Base-by-base conservation (phyloP, 2,113 vertebrate species). In the Nothocercus julius region DNA sequence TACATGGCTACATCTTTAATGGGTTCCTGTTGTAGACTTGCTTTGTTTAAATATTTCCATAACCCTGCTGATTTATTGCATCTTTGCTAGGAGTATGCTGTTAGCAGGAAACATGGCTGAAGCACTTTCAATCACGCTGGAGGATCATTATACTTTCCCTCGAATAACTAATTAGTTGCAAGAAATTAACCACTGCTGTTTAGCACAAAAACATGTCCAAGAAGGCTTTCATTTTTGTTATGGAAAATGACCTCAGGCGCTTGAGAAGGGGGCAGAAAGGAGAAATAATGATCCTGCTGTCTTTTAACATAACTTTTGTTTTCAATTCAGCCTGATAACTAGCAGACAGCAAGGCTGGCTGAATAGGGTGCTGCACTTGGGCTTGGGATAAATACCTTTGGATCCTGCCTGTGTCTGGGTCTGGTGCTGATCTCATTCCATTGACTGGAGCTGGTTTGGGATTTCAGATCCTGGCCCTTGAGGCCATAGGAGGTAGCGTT, bases 11-110 rank as follows among this genome's bases (percentile, higher is more conserved):
- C 54, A 49, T 90, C 62, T 82, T 70, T 91, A 94, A 96, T 87
- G 85, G 93, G 54, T 79, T 94, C 73, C 92, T 96, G 80, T 92
- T 9, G 7, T 61, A 95, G 96, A 94, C 91, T 96, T 87, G 77
- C 94, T 94, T 96, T 95, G 53, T 76, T 91, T 97, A 96, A 96
- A 96, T 79, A 97, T 98, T 97, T 97, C 98, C 96, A 98, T 98
- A 97, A 98, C 97, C 98, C 91, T 94, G 97, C 97, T 95, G 97
- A 98, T 97, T 98, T 97, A 98, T 95, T 97, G 94, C 95, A 13
- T 83, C 96, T 97, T 96, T 97, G 96, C 94, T 85, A 95, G 64
- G 85, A 84, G 45, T 81, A 77, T 70, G 72, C 76, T 90, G 53
- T 95, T 96, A 93, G 94, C 93, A 97, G 97, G 97, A 97, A 97